phyloP scores from a whole-genome alignment of 2,113 vertebrate species.

The Bubalus kerabau region DNA sequence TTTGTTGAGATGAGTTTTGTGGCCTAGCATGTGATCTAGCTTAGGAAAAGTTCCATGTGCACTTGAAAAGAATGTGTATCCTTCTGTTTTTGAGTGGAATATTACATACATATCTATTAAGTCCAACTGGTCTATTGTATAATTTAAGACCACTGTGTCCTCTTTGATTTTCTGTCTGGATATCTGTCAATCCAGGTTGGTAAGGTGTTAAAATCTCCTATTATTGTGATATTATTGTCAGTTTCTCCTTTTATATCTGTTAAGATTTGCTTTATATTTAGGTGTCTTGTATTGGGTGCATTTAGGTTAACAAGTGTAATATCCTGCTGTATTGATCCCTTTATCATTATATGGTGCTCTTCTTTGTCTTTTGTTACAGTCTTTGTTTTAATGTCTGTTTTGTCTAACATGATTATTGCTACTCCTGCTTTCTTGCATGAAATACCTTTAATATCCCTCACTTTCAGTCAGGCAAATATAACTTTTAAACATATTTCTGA shows the following conservation, averaged over 20 bases:
- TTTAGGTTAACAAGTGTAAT: neutral
- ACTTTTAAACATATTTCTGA: neutral
- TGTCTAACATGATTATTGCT: neutral
- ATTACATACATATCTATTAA: neutral
- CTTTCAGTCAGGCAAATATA: neutral
- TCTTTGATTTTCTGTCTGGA: neutral
- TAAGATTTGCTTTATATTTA: neutral
- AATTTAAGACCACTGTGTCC: neutral
- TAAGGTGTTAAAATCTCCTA: neutral
- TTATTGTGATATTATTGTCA: neutral
- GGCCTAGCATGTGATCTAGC: no score
- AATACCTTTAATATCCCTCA: neutral
- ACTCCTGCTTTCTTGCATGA: neutral
- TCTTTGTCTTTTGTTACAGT: neutral
- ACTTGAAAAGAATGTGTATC: neutral
- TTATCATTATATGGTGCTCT: neutral
- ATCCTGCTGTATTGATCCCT: neutral
- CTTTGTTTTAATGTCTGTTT: neutral
- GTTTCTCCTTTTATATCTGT: neutral
- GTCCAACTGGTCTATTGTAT: neutral
- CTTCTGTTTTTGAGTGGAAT: neutral
- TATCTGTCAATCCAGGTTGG: neutral
- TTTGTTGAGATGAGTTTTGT: neutral
- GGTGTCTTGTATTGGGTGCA: neutral
- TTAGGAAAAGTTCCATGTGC: neutral